phyloP scores from a whole-genome alignment of 92 coral and sea anemone genomes.

The Palythoa heliodiscus region DNA sequence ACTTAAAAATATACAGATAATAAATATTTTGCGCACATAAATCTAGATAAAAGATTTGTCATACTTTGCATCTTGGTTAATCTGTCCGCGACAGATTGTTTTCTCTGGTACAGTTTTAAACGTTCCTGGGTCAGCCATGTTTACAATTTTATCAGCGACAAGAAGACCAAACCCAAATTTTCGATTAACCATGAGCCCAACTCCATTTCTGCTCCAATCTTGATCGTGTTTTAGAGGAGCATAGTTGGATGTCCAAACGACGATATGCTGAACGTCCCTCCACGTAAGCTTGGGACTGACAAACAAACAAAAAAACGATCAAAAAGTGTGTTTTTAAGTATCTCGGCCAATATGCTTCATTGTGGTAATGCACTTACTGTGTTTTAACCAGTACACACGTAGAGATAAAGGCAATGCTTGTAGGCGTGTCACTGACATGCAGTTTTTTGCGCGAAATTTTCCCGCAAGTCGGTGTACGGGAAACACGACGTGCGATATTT shows the following conservation, averaged over 20 bases:
- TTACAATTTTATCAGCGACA: constrained; percentile 91
- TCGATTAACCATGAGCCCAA: constrained; percentile 83
- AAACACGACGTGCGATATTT: no score
- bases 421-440: no score
- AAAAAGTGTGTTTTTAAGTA: no score
- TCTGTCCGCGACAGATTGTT: constrained; percentile 93
- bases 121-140: constrained; percentile 75
- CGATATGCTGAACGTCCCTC: constrained; percentile 95
- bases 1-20: no score
- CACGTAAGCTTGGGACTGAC: constrained; percentile 92
- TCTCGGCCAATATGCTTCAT: no score
- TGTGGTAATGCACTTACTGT: no score
- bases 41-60: constrained; percentile 18
- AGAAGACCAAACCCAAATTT: constrained; percentile 98
- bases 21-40: no score
- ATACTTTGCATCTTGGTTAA: constrained; percentile 94
- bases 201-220: constrained; percentile 94
- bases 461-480: no score
- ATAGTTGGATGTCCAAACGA: constrained; percentile 96
- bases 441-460: no score
- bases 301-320: background rate
- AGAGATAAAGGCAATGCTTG: no score
- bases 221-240: constrained; percentile 90
- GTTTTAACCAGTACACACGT: no score
- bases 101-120: constrained; percentile 84